Evolutionary conservation across 2,113 vertebrate species (phyloP), one percentile per base, ranked within the genome.

Genomic region (Plestiodon gilberti): DNA sequence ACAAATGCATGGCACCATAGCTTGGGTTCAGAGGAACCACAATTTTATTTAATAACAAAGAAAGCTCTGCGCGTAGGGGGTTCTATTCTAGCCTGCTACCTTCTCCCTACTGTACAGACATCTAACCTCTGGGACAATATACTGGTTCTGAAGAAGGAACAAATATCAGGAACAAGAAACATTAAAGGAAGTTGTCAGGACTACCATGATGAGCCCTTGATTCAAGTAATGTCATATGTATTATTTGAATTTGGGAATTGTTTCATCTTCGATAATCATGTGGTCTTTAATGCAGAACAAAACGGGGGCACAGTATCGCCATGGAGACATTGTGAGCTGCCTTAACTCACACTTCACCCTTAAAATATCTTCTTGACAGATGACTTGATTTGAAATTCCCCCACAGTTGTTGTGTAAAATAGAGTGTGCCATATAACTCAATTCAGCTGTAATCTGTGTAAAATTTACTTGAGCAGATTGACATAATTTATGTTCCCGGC

Each of bases 301-400:
- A 87, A 78, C 85, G 25, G 33, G 11, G 81, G 87, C 67, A 23
- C 81, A 82, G 59, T 38, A 62, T 59, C 73, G 30, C 52, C 59
- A 40, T 83, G 87, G 73, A 87, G 52, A 57, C 35, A 40, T 55
- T 88, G 35, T 1, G 4, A 88, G 82, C 55, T 92, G 89, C 85
- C 80, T 94, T 91, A 81, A 87, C 88, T 92, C 88, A 81, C 91
- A 89, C 2, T 1, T 90, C 91, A 85, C 92, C 71, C 40, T 93
- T 93, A 89, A 91, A 93, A 91, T 94, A 93, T 93, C 94, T 94
- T 92, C 87, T 93, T 90, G 93, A 93, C 86, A 94, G 25, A 82
- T 84, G 82, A 90, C 87, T 95, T 91, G 87, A 94, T 94, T 93
- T 95, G 87, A 95, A 92, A 92, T 92, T 92, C 90, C 92, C 88